Percentiles rank a stretch among this genome's conserved stretches.
These are phyloP conservation scores for Notothenia coriiceps DNA, from an alignment of 2,113 vertebrate species.

Conservation along the genomic window DNA sequence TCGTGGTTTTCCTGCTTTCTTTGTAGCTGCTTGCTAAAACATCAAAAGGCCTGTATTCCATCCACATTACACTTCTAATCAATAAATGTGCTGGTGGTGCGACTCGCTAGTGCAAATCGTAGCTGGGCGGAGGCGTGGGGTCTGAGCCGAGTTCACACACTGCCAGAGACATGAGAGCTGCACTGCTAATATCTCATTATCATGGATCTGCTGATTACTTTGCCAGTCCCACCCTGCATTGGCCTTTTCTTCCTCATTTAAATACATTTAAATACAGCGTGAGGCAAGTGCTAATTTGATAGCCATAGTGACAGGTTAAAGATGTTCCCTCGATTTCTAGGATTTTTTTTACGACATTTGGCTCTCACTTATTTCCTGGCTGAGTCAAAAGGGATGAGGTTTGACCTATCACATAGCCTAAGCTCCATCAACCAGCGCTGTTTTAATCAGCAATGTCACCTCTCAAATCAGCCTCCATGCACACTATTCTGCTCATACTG, in stretches of 20 bases:
- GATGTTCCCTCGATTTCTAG: slow-evolving; percentile 47
- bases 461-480: slow-evolving; percentile 39
- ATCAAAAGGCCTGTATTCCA: slow-evolving; percentile 35
- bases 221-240: slow-evolving; percentile 48
- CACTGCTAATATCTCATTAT: slow-evolving; percentile 74
- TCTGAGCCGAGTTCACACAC: slow-evolving; percentile 32
- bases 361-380: slow-evolving; percentile 44
- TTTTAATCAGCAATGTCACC: slow-evolving; percentile 63
- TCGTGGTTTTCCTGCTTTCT: background rate
- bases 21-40: slow-evolving; percentile 22
- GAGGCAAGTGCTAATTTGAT: slow-evolving; percentile 60
- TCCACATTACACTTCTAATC: slow-evolving; percentile 62
- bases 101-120: slow-evolving; percentile 52
- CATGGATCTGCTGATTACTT: slow-evolving; percentile 73
- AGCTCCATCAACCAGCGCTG: slow-evolving; percentile 13
- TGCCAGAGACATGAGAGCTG: slow-evolving; percentile 34
- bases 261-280: slow-evolving; percentile 77
- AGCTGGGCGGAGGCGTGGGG: slow-evolving; percentile 30
- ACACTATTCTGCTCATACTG: slow-evolving; percentile 9
- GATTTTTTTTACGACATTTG: slow-evolving; percentile 8
- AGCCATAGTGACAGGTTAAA: slow-evolving; percentile 63
- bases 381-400: slow-evolving; percentile 50
- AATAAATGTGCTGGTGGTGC: slow-evolving; percentile 54
- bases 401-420: slow-evolving; percentile 40
- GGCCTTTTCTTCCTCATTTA: slow-evolving; percentile 67